Base-by-base conservation (phyloP, 2,888 invertebrate species). In the Aspidapion aeneum region DNA sequence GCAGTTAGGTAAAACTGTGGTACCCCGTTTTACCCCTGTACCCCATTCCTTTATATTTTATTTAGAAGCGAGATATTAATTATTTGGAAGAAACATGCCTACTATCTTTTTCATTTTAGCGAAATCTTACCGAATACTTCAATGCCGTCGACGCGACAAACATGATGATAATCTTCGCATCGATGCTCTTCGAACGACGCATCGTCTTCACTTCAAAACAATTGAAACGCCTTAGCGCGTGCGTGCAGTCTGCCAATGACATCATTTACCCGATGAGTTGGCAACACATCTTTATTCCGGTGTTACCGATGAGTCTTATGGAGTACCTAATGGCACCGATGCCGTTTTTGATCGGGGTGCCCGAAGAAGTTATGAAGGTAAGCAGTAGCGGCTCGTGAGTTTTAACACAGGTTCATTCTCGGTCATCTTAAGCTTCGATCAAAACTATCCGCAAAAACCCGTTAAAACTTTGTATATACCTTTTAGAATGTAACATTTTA, bases 201-300 rank as follows among this genome's bases (percentile, higher is more conserved):
- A 93, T 99, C 65, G 89, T 98, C 61, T 91, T 99, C 73, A 94
- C 93, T 7, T 97, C 98, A 0, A 88, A 89, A 67, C 93, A 93
- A 75, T 83, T 98, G 67, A 93, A 94, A 69, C 85, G 95, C 64
- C 82, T 99, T 57, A 96, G 96, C 58, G 94, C 98, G 0, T 93
- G 94, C 75, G 93, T 94, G 21, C 96, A 97, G 79, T 97, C 97
- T 16, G 94, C 96, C 18, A 95, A 96, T 78, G 89, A 93, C 66
- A 89, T 98, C 56, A 87, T 99, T 52, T 98, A 96, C 81, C 98
- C 98, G 0, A 97, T 99, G 96, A 91, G 91, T 71, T 98, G 98
- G 98, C 98, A 98, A 81, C 97, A 98, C 75, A 94, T 98, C 76
- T 98, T 94, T 80, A 97, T 98, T 80, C 98, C 98, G 60, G 91